Evolutionary conservation across 1,140 invertebrate genomes (phyloP).

Genomic region (Saccostrea cuccullata): DNA sequence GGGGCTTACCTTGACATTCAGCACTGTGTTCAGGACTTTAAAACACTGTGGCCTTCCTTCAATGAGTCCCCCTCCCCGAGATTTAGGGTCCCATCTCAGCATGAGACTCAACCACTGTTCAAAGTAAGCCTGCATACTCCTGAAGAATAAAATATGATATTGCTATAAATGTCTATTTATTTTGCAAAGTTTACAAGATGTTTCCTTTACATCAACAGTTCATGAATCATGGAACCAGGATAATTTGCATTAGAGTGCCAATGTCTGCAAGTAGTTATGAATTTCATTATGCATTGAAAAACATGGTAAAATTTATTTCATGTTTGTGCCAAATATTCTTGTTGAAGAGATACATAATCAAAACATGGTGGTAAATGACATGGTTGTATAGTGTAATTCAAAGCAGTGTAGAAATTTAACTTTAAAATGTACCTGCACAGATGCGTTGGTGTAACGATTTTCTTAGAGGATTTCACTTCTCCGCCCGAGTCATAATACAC

Average conservation of each 20-base stretch:
- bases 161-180: too few relatives aligned
- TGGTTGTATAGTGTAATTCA: too few relatives aligned
- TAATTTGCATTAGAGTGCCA: too few relatives aligned
- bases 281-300: too few relatives aligned
- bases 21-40: constrained; percentile 77
- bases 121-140: constrained; percentile 80
- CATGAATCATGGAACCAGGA: too few relatives aligned
- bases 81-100: constrained; percentile 85
- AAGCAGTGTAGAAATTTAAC: not conserved
- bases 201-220: too few relatives aligned
- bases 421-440: constrained; percentile 79
- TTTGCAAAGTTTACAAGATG: too few relatives aligned
- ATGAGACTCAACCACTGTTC: constrained; percentile 85
- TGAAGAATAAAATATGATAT: constrained; percentile 39
- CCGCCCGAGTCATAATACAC: constrained; percentile 77
- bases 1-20: constrained; percentile 79
- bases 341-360: too few relatives aligned
- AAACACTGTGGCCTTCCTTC: constrained; percentile 77
- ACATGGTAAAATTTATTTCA: too few relatives aligned
- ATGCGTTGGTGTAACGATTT: constrained; percentile 82
- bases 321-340: too few relatives aligned
- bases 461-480: constrained; percentile 79
- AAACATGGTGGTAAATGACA: too few relatives aligned
- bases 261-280: too few relatives aligned
- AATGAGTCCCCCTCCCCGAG: constrained; percentile 81